Evolutionary conservation across 1,140 invertebrate genomes (phyloP).

Genomic region (Ephestia elutella): DNA sequence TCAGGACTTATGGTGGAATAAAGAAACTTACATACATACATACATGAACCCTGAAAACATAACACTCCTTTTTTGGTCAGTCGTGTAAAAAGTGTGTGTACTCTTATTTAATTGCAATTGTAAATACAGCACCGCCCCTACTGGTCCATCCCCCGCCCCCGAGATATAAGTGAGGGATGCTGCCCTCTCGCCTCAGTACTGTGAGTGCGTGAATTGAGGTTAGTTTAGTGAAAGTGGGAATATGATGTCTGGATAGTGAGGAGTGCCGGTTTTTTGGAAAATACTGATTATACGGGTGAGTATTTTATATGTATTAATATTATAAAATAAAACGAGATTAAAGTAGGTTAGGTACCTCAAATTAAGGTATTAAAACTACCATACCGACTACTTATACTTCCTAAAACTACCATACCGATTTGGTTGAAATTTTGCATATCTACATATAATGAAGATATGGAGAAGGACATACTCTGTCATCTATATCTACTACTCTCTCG

Average conservation of each 20-base stretch:
- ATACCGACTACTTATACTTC: too few relatives aligned
- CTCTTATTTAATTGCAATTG: too few relatives aligned
- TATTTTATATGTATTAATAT: neutral
- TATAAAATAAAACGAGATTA: too few relatives aligned
- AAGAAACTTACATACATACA: slow-evolving; percentile 18
- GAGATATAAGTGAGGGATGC: slow-evolving; percentile 58
- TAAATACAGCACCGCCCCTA: slow-evolving; percentile 10
- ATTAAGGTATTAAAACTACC: too few relatives aligned
- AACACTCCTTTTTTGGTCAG: slow-evolving; percentile 40
- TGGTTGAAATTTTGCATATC: too few relatives aligned
- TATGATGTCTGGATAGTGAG: neutral
- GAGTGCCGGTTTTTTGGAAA: neutral
- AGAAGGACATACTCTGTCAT: too few relatives aligned
- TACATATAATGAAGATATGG: too few relatives aligned
- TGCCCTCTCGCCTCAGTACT: slow-evolving; percentile 39
- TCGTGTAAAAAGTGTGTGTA: neutral
- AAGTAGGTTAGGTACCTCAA: too few relatives aligned
- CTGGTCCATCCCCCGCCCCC: slow-evolving; percentile 40
- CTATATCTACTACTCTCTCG: too few relatives aligned
- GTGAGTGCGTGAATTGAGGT: neutral
- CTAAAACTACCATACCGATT: too few relatives aligned
- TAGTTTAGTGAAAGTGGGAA: neutral
- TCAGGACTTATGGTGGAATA: too few relatives aligned
- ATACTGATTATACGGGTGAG: neutral
- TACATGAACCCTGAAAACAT: too few relatives aligned